phyloP scores from a whole-genome alignment of 2,797 vertebrate species.

The Caiman crocodilus region DNA sequence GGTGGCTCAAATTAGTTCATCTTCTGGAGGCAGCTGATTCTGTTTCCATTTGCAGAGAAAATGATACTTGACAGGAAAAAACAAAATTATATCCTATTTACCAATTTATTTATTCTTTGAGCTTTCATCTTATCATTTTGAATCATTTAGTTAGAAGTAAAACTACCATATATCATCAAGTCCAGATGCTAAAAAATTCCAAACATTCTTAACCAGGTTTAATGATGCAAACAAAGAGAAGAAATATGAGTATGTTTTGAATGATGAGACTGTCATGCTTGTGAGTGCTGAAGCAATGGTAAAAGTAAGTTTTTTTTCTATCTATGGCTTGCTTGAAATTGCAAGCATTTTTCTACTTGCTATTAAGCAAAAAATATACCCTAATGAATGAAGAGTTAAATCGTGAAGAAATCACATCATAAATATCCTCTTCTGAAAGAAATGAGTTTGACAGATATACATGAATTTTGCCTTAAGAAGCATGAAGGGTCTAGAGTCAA shows the following conservation, averaged over 20 bases:
- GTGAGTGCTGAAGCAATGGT: neutral
- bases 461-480: neutral
- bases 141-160: neutral
- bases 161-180: neutral
- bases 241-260: neutral
- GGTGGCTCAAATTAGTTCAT: neutral
- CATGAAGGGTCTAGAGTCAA: neutral
- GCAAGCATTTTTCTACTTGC: neutral
- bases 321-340: neutral
- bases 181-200: neutral
- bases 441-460: neutral
- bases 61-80: neutral
- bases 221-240: neutral
- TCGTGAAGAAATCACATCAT: neutral
- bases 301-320: neutral
- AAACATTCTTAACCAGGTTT: neutral
- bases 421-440: neutral
- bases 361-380: neutral
- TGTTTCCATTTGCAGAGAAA: neutral
- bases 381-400: neutral
- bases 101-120: neutral
- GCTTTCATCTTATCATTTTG: neutral
- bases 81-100: neutral
- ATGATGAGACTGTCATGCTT: neutral
- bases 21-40: neutral